Percentiles rank a stretch among this genome's conserved stretches.
phyloP scores from a whole-genome alignment of 2,113 vertebrate species.

The Paramormyrops kingsleyae region DNA sequence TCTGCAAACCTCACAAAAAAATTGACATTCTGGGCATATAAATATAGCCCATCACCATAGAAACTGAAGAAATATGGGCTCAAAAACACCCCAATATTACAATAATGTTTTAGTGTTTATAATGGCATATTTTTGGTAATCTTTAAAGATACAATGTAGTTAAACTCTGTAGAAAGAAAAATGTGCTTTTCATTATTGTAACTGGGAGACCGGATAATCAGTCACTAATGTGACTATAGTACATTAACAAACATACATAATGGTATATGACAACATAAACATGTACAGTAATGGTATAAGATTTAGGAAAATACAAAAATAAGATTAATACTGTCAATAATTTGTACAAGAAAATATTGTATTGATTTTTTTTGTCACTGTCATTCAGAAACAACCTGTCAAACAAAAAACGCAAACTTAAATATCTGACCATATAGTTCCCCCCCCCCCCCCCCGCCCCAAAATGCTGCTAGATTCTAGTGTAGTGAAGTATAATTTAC shows the following conservation, averaged over 20 bases:
- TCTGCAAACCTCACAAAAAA: constrained; percentile 80
- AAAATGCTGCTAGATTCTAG: constrained; percentile 66
- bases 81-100: constrained; percentile 58
- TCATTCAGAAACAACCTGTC: constrained; percentile 55
- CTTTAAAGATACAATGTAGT: constrained; percentile 73
- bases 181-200: constrained; percentile 78
- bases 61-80: constrained; percentile 64
- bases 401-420: constrained; percentile 69
- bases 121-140: constrained; percentile 78
- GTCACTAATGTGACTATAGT: constrained; percentile 62
- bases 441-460: constrained; percentile 25
- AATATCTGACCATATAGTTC: constrained; percentile 74
- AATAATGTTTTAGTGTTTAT: constrained; percentile 71
- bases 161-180: constrained; percentile 76
- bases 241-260: constrained; percentile 86
- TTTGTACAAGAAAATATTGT: constrained; percentile 95
- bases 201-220: constrained; percentile 51
- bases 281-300: constrained; percentile 93
- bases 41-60: constrained; percentile 69
- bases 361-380: constrained; percentile 61
- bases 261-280: constrained; percentile 76
- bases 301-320: constrained; percentile 99
- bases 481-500: constrained; percentile 45
- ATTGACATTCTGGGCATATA: constrained; percentile 73
- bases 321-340: constrained; percentile 99